A percentile compares a stretch with the other conserved stretches of the same genome.
Evolutionary conservation across 2,113 vertebrate species (phyloP).

Genomic region (Bolborhynchus lineola): DNA sequence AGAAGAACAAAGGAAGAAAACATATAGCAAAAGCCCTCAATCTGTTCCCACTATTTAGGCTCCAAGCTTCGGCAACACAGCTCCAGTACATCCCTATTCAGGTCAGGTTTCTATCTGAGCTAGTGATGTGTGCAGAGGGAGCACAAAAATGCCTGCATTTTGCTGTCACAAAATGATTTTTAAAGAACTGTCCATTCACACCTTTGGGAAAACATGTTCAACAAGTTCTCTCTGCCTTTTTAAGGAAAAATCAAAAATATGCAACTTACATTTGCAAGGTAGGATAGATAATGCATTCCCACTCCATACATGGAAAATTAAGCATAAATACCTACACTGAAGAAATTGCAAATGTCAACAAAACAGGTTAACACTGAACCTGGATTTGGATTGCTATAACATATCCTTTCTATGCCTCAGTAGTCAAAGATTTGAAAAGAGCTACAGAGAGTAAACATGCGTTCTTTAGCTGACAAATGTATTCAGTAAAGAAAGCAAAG

Average conservation of each 20-base stretch:
- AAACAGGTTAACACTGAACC: neutral
- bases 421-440: neutral
- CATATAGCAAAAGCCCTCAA: neutral
- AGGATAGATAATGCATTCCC: neutral
- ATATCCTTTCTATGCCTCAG: neutral
- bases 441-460: neutral
- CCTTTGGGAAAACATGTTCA: neutral
- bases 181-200: neutral
- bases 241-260: neutral
- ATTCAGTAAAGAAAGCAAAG: neutral
- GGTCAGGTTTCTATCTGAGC: neutral
- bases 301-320: neutral
- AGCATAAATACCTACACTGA: neutral
- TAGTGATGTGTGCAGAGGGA: neutral
- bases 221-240: neutral
- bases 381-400: neutral
- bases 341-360: neutral
- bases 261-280: neutral
- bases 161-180: neutral
- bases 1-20: conserved; percentile 6
- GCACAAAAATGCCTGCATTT: neutral
- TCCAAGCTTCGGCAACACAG: neutral
- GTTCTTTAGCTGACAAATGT: neutral
- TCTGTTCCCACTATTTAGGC: neutral
- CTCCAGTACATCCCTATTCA: neutral